Evolutionary conservation across 2,797 vertebrate genomes (phyloP), one percentile per base, ranked within the genome.

Genomic region (Sus cebifrons): DNA sequence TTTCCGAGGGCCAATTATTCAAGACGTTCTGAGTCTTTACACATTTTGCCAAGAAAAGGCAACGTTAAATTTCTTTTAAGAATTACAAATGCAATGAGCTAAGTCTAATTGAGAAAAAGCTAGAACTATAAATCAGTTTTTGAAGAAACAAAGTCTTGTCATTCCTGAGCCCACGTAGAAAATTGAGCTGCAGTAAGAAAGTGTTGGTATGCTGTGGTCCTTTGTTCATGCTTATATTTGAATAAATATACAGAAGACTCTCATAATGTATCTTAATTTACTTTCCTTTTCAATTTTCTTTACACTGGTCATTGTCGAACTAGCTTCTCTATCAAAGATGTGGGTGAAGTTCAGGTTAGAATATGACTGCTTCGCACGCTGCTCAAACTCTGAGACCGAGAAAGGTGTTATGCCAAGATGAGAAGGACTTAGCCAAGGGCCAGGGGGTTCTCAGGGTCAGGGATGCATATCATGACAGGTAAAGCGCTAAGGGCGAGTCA

Each of bases 401-500:
- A 93, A 92, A 77, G 7, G 12, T 70, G 40, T 65, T 78, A 54
- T 23, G 20, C 60, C 54, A 81, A 70, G 67, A 79, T 73, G 49
- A 52, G 8, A 49, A 25, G 16, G 60, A 54, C 60, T 77, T 58
- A 40, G 44, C 74, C 77, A 64, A 74, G 32, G 86, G 77, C 32
- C 94, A 1, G 2, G 1, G 1, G 79, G 87, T 70, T 68, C 27
- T 79, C 58, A 27, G n/a, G 56, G 56, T 92, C 88, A 95, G 5
- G 49, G 62, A 90, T 71, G 71, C 94, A 29, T 52, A 89, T 96
- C 74, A 16, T 52, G 82, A 89, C 65, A 91, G 52, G 77, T 79
- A 95, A 93, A 75, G 44, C 70, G 81, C 93, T 93, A 95, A 92
- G 49, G 49, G n/a, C 13, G 10, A 90, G 78, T 86, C 52, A 92